These are phyloP conservation scores for Peromyscus nudipes DNA, from an alignment of 2,797 vertebrate species.

Conservation along the genomic window DNA sequence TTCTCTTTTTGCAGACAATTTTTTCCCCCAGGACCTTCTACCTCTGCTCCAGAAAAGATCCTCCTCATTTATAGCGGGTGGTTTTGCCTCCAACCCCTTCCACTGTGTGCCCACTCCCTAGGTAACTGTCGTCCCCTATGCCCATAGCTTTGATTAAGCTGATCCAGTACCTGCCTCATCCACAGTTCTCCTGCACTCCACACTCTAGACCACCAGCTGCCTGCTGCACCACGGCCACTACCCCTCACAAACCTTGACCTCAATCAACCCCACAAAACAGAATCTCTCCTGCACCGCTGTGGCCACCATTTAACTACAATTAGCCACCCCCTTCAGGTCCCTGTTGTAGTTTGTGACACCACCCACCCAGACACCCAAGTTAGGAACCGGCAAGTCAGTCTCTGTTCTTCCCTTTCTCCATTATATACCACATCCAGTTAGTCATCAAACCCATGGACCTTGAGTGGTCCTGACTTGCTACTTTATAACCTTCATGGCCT, in stretches of 20 bases:
- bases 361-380: constrained; percentile 39
- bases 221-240: not conserved
- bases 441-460: constrained; percentile 40
- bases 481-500: constrained; percentile 17
- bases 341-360: constrained; percentile 44
- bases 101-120: not conserved
- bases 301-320: not conserved
- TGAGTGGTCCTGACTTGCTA: constrained; percentile 40
- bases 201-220: not conserved
- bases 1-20: not conserved
- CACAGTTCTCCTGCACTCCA: not conserved
- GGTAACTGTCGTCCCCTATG: not conserved
- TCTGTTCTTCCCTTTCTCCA: constrained; percentile 33
- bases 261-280: constrained; percentile 25
- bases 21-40: constrained; percentile 54
- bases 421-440: not conserved
- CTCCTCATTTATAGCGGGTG: not conserved
- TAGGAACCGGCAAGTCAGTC: constrained; percentile 60
- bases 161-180: not conserved
- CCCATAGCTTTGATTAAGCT: not conserved
- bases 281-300: not conserved
- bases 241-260: not conserved
- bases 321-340: constrained; percentile 18
- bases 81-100: constrained; percentile 17
- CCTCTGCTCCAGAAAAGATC: not conserved